Conservation (phyloP, 2,888 invertebrate genomes). For the Tetranychus piercei region DNA sequence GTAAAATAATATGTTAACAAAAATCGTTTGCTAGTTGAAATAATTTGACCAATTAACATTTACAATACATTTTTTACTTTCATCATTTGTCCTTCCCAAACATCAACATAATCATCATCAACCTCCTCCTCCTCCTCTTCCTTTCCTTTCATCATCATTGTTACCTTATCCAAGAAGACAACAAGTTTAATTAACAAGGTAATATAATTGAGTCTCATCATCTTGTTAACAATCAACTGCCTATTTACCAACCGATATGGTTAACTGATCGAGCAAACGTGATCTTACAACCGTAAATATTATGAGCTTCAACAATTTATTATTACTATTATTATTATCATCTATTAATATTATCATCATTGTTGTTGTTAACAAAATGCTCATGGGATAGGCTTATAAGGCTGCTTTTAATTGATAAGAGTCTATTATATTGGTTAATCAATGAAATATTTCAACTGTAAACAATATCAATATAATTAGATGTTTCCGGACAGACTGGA, state of each 20-base stretch:
- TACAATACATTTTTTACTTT: background rate
- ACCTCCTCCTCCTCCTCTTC: background rate
- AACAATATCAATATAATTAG: background rate
- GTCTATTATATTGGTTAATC: background rate
- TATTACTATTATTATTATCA: background rate
- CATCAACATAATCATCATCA: background rate
- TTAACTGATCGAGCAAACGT: background rate
- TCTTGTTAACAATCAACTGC: background rate
- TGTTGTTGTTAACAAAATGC: background rate
- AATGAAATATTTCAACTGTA: background rate
- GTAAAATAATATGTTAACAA: background rate
- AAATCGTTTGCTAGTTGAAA: background rate
- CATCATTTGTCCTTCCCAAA: background rate
- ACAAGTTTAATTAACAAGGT: background rate
- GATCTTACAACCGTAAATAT: background rate
- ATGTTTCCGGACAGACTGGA: background rate
- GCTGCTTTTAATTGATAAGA: background rate
- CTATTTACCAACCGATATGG: background rate
- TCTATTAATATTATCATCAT: background rate
- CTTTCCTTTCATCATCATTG: background rate
- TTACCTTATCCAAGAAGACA: background rate
- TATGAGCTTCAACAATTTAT: background rate
- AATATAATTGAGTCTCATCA: background rate
- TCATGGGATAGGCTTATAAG: background rate
- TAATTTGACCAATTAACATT: background rate